A percentile compares a stretch with the other conserved stretches of the same genome.
phyloP scores from a whole-genome alignment of 2,113 vertebrate species.

The Gasterosteus nipponicus region DNA sequence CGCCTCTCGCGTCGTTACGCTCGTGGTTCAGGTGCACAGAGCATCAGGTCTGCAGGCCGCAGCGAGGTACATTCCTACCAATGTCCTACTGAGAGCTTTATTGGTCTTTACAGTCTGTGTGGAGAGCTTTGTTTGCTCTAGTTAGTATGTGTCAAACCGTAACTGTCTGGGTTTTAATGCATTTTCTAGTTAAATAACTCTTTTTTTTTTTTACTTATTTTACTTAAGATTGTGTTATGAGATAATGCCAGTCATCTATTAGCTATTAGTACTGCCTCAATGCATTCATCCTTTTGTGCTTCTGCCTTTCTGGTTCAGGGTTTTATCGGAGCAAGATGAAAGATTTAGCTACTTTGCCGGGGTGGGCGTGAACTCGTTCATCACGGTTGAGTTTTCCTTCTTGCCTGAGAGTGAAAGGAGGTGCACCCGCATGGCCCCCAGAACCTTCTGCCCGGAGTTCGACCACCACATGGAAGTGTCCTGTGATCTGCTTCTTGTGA shows the following conservation, averaged over 20 bases:
- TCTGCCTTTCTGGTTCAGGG: conserved; percentile 72
- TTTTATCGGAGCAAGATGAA: conserved; percentile 81
- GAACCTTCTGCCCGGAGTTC: conserved; percentile 91
- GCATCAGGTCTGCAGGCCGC: conserved; percentile 93
- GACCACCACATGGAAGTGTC: conserved; percentile 84
- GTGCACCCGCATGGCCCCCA: conserved; percentile 80
- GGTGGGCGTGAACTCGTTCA: conserved; percentile 87
- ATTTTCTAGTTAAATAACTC: not conserved
- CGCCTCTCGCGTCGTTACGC: conserved; percentile 79
- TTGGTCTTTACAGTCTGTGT: not conserved
- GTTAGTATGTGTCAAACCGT: not conserved
- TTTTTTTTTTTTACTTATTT: too few species aligned
- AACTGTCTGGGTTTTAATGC: not conserved
- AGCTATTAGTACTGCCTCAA: not conserved
- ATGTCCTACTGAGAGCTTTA: not conserved
- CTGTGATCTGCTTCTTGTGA: conserved; percentile 84
- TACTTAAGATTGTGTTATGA: not conserved
- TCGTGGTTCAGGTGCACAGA: conserved; percentile 88
- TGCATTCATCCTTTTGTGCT: not conserved
- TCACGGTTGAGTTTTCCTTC: conserved; percentile 86
- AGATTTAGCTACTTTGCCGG: conserved; percentile 79
- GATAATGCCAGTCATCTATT: not conserved
- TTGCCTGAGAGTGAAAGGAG: conserved; percentile 80
- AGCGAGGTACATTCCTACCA: conserved; percentile 82
- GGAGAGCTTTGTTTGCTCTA: not conserved